phyloP scores from a whole-genome alignment of 2,888 invertebrate species.

The Graphium colonna region DNA sequence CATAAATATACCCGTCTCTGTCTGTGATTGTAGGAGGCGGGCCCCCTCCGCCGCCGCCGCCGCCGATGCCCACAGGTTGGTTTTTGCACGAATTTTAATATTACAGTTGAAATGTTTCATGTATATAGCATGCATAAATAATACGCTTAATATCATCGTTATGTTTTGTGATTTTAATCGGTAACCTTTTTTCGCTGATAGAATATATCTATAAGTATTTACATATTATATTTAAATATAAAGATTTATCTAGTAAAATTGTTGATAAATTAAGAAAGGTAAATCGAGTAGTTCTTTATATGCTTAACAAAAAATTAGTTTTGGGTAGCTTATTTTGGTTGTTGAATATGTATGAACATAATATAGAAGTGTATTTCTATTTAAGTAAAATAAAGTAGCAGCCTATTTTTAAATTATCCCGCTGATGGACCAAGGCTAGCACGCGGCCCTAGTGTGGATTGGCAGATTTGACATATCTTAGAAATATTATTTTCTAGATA shows the following conservation, averaged over 20 bases:
- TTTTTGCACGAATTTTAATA: constrained; percentile 2
- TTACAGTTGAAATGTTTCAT: neutral
- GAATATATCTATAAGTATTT: neutral
- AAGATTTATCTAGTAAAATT: neutral
- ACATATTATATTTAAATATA: neutral
- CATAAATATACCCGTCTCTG: constrained; percentile 12
- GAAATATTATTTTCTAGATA: neutral
- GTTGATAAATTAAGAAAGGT: neutral
- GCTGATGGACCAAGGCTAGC: neutral
- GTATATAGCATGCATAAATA: neutral
- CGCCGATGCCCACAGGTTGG: constrained; percentile 38
- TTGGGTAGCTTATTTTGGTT: neutral
- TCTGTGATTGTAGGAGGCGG: constrained; percentile 29
- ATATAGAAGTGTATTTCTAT: neutral
- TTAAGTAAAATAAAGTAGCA: no score
- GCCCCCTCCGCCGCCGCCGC: constrained; percentile 35
- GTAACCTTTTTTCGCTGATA: neutral
- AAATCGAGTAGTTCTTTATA: neutral
- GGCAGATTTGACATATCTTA: no score
- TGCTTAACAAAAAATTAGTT: neutral
- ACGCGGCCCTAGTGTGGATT: no score
- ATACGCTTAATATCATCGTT: neutral
- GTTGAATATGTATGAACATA: neutral
- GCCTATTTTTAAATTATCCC: no score
- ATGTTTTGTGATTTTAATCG: neutral